Conservation (phyloP, 1,140 invertebrate species). For the Watersipora subatra region DNA sequence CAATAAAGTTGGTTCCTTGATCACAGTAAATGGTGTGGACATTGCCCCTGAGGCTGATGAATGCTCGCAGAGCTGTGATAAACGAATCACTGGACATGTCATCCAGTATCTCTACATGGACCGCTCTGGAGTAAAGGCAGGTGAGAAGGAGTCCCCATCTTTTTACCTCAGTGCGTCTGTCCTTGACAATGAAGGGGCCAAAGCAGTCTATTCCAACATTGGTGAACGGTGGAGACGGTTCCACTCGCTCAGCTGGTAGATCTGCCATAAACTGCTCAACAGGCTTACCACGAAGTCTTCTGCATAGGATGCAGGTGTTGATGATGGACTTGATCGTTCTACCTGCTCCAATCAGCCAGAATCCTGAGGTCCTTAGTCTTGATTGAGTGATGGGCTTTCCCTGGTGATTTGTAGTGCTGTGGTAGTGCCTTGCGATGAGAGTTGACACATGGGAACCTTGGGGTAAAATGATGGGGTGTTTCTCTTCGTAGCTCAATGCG, state of each 20-base stretch:
- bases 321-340: neutral
- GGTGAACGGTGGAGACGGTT: neutral
- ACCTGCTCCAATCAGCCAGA: conserved; percentile 12
- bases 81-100: neutral
- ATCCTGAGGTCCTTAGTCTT: conserved; percentile 11
- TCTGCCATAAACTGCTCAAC: neutral
- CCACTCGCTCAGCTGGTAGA: neutral
- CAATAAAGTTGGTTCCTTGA: conserved; percentile 3
- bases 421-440: conserved; percentile 12
- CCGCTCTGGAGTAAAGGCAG: neutral
- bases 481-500: neutral
- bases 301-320: neutral
- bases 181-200: conserved; percentile 1
- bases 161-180: conserved; percentile 5
- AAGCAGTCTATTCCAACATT: neutral
- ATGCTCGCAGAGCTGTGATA: neutral
- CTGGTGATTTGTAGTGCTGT: conserved; percentile 12
- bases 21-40: neutral
- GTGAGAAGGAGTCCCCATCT: conserved; percentile 2
- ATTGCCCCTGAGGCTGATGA: neutral
- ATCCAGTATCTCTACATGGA: neutral
- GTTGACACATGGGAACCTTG: conserved; percentile 9
- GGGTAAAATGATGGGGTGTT: conserved; percentile 17
- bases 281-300: neutral
- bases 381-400: conserved; percentile 10